These are phyloP conservation scores for Probosciger aterrimus DNA, from an alignment of 2,113 vertebrate species.

Conservation along the genomic window DNA sequence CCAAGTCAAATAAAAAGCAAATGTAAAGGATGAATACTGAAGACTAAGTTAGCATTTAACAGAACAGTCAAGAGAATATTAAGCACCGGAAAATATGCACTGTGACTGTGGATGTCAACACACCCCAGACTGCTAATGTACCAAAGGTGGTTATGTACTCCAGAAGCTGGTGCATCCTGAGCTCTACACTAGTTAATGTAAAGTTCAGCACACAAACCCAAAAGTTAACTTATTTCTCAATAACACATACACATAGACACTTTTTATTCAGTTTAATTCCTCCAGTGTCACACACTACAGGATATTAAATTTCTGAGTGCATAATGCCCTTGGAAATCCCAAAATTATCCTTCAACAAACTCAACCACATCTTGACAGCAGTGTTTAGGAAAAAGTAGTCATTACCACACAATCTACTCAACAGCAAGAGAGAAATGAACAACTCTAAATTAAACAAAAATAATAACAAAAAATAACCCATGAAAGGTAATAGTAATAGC, in stretches of 20 bases:
- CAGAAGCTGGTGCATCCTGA: not conserved
- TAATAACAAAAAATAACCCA: not conserved
- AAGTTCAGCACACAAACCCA: not conserved
- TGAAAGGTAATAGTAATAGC: not conserved
- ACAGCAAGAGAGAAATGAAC: not conserved
- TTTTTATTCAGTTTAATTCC: not conserved
- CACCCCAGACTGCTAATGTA: not conserved
- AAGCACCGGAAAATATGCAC: not conserved
- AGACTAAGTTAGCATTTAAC: not conserved
- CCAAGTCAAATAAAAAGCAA: not conserved
- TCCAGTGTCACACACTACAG: not conserved
- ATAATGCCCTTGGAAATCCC: not conserved
- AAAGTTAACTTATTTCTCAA: not conserved
- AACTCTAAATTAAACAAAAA: slow-evolving; percentile 4
- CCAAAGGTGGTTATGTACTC: not conserved
- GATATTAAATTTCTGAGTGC: not conserved
- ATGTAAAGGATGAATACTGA: not conserved
- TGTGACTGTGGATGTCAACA: not conserved
- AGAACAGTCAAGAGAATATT: not conserved
- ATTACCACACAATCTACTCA: not conserved
- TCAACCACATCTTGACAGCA: not conserved
- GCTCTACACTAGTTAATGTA: not conserved
- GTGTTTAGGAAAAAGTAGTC: not conserved
- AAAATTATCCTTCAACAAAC: not conserved
- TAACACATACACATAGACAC: not conserved